A percentile compares a stretch with the other conserved stretches of the same genome.
phyloP scores from a whole-genome alignment of 2,888 invertebrate genomes.

The Machimus rusticus region DNA sequence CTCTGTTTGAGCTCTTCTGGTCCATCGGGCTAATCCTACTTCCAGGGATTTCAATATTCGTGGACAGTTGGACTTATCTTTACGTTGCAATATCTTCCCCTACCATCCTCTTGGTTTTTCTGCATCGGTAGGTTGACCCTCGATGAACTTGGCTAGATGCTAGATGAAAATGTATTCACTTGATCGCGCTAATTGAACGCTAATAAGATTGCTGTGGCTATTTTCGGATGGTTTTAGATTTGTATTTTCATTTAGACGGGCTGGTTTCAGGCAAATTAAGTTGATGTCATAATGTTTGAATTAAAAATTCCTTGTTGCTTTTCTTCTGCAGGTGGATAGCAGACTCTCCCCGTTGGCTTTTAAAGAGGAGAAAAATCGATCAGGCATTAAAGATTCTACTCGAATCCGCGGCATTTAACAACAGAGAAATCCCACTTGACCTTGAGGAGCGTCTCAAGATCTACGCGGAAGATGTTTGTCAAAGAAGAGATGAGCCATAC shows the following conservation, averaged over 20 bases:
- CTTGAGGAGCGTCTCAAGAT: slow-evolving; percentile 56
- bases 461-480: slow-evolving; percentile 52
- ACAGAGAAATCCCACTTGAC: slow-evolving; percentile 59
- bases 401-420: slow-evolving; percentile 60
- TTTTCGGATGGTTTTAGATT: background rate
- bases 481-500: slow-evolving; percentile 50
- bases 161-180: background rate
- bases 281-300: background rate
- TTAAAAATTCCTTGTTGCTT: background rate
- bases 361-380: slow-evolving; percentile 57
- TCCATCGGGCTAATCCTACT: slow-evolving; percentile 62
- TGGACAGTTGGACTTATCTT: slow-evolving; percentile 61
- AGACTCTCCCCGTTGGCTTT: slow-evolving; percentile 63
- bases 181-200: background rate
- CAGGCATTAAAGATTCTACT: slow-evolving; percentile 57
- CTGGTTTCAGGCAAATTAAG: background rate
- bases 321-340: slow-evolving; percentile 57
- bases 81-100: slow-evolving; percentile 63
- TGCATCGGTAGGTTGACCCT: slow-evolving; percentile 53
- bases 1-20: slow-evolving; percentile 63
- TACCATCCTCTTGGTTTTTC: slow-evolving; percentile 58
- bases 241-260: background rate
- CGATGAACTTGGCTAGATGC: background rate
- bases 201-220: background rate
- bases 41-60: slow-evolving; percentile 60